Conservation (phyloP, 2,888 invertebrate species). For the Stratiomys singularior region DNA sequence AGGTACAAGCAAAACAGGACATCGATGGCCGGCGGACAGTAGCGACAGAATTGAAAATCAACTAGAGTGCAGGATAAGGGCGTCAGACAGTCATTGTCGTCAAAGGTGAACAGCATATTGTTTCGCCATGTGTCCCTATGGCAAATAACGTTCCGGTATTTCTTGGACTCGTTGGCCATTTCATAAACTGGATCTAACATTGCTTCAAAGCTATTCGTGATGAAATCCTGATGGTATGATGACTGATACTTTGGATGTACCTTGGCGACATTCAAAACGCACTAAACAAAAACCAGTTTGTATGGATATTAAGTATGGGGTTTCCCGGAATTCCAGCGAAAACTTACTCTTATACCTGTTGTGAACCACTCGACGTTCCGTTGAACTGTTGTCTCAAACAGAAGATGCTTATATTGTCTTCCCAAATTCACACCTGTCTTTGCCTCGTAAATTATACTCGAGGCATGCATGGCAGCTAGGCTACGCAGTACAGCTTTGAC, state of each 20-base stretch:
- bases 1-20: conserved; percentile 66
- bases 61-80: conserved; percentile 66
- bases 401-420: conserved; percentile 54
- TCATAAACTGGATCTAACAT: conserved; percentile 55
- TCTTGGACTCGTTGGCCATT: conserved; percentile 58
- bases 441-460: conserved; percentile 64
- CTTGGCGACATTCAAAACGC: conserved; percentile 57
- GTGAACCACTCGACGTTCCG: conserved; percentile 57
- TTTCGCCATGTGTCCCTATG: conserved; percentile 64
- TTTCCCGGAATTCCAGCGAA: too few species aligned
- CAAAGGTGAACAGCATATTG: conserved; percentile 61
- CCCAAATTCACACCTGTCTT: conserved; percentile 56
- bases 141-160: conserved; percentile 65
- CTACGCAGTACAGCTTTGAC: conserved; percentile 60
- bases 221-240: conserved; percentile 54
- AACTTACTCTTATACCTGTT: conserved; percentile 56
- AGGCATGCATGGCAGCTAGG: conserved; percentile 64
- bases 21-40: conserved; percentile 69
- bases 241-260: conserved; percentile 58
- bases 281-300: conserved; percentile 56
- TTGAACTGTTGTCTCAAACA: conserved; percentile 57
- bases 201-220: conserved; percentile 55
- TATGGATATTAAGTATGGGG: too few species aligned
- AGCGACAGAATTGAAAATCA: conserved; percentile 70
- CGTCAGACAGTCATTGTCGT: conserved; percentile 53